These are phyloP conservation scores for Stichopus chloronotus DNA, from an alignment of 35 echinoderm and acorn worm genomes.

Conservation along the genomic window DNA sequence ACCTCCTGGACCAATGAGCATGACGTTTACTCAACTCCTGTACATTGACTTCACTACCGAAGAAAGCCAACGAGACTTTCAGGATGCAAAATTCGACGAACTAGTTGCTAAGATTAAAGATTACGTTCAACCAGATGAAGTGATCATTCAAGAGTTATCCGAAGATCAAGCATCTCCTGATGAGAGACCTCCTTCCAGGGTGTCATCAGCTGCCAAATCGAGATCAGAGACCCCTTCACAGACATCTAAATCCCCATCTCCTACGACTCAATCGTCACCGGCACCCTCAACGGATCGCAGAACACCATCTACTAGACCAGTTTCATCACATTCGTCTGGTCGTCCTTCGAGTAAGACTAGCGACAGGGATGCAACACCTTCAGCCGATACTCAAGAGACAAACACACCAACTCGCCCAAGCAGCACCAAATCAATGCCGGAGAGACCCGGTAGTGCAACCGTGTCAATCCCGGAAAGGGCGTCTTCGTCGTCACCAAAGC, in stretches of 20 bases:
- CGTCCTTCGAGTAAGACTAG: not conserved
- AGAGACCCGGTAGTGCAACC: not conserved
- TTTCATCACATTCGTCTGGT: not conserved
- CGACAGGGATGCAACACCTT: not conserved
- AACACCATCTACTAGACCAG: conserved; percentile 15
- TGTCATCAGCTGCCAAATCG: not conserved
- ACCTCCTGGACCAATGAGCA: conserved; percentile 93
- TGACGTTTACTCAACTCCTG: conserved; percentile 93
- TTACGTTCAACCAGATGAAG: conserved; percentile 56
- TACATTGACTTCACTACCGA: conserved; percentile 92
- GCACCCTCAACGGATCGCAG: not conserved
- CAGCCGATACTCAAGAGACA: not conserved
- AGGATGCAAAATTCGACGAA: conserved; percentile 91
- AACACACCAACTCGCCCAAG: conserved; percentile 20
- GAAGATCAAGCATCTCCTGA: not conserved
- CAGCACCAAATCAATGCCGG: conserved; percentile 25
- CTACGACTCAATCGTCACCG: not conserved
- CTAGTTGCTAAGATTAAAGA: conserved; percentile 72
- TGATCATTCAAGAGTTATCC: not conserved
- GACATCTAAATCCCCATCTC: conserved; percentile 1
- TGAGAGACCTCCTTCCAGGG: not conserved
- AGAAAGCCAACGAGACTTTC: conserved; percentile 59
- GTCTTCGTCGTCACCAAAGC: conserved; percentile 36
- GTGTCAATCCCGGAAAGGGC: conserved; percentile 1
- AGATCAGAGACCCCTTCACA: not conserved